These are phyloP conservation scores for Thymelicus sylvestris DNA, from an alignment of 2,888 invertebrate genomes.

Conservation along the genomic window DNA sequence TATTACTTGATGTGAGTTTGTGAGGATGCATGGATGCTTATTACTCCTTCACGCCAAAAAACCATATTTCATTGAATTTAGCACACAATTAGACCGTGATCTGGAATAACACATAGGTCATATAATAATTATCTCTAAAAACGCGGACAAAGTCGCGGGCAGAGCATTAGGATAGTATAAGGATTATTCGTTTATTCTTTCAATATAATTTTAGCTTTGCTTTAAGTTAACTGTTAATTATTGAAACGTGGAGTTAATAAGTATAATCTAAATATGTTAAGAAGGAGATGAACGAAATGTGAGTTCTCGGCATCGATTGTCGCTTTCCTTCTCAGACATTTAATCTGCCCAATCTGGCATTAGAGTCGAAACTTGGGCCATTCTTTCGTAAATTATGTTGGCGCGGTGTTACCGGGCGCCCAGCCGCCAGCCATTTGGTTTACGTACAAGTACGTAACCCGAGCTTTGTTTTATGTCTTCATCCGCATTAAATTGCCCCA, in stretches of 20 bases:
- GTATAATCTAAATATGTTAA: not conserved
- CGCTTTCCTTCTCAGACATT: constrained; percentile 62
- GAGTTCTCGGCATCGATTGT: constrained; percentile 50
- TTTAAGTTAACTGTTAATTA: too few relatives aligned
- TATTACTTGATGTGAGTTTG: too few relatives aligned
- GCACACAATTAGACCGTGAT: too few relatives aligned
- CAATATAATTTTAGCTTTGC: too few relatives aligned
- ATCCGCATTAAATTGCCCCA: constrained; percentile 37
- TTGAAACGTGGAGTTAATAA: not conserved
- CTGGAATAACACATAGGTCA: too few relatives aligned
- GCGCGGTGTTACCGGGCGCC: constrained; percentile 49
- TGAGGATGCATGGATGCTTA: too few relatives aligned
- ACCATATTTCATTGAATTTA: too few relatives aligned
- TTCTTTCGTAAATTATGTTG: constrained; percentile 74
- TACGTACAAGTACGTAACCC: constrained; percentile 37
- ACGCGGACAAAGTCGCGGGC: too few relatives aligned
- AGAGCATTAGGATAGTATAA: too few relatives aligned
- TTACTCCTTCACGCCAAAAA: too few relatives aligned
- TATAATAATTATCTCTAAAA: too few relatives aligned
- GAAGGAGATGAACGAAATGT: constrained; percentile 23
- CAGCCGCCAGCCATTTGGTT: constrained; percentile 36
- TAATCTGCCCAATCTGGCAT: constrained; percentile 77
- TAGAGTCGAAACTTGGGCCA: constrained; percentile 75
- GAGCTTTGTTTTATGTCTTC: constrained; percentile 41
- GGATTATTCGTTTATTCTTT: too few relatives aligned